Percentiles rank a stretch among this genome's conserved stretches.
Conservation (phyloP, 2,113 vertebrate genomes). For the Ammodramus savannarum region DNA sequence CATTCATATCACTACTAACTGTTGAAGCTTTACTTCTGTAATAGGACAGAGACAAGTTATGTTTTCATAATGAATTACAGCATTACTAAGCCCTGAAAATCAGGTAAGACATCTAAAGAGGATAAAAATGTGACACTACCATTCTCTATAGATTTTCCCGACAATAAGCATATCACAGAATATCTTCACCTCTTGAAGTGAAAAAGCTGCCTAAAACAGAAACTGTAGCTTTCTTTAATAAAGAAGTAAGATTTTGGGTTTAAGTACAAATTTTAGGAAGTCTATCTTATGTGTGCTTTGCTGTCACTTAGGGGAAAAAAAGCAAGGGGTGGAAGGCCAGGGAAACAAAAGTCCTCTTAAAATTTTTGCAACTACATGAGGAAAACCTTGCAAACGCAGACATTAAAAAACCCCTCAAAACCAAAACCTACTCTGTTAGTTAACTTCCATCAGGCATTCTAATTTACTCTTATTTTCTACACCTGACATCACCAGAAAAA, state of each 20-base stretch:
- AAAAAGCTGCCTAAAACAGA: background rate
- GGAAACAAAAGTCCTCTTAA: background rate
- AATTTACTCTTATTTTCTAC: background rate
- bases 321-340: rapidly evolving
- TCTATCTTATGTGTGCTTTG: background rate
- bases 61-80: background rate
- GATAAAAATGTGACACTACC: background rate
- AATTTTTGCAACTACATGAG: background rate
- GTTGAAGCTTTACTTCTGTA: slow-evolving; percentile 64
- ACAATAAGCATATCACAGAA: background rate
- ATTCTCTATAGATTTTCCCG: background rate
- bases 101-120: background rate
- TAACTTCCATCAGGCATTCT: background rate
- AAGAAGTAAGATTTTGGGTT: background rate
- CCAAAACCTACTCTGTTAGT: background rate
- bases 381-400: background rate
- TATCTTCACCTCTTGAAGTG: background rate
- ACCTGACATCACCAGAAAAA: background rate
- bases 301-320: too few relatives aligned
- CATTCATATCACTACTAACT: slow-evolving; percentile 66
- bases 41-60: background rate
- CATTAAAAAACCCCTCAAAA: background rate
- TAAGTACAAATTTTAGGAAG: background rate
- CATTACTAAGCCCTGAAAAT: background rate
- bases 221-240: background rate